Conservation (phyloP, 2,888 invertebrate genomes). For the Bellardia bayeri region DNA sequence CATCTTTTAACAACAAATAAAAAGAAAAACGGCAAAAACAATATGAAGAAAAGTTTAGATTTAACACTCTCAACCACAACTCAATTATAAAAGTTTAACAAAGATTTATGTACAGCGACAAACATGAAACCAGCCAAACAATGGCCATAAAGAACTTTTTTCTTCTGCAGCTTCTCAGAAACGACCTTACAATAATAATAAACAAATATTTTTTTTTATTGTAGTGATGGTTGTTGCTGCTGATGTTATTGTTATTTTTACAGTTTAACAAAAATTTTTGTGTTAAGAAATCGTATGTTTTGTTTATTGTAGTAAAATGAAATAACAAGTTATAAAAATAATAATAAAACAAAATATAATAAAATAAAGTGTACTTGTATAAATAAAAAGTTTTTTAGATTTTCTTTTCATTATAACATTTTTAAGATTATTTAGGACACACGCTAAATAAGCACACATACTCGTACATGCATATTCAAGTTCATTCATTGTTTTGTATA, state of each 20-base stretch:
- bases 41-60: constrained; percentile 52
- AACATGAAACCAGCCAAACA: constrained; percentile 48
- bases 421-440: constrained; percentile 62
- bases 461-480: too few relatives aligned
- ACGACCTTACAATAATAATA: constrained; percentile 12
- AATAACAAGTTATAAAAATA: constrained; percentile 30
- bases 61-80: constrained; percentile 58
- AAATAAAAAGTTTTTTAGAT: constrained; percentile 51
- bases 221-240: background rate
- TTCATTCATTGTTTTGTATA: background rate
- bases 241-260: background rate
- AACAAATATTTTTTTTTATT: background rate
- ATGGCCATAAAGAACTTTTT: constrained; percentile 31
- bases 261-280: constrained; percentile 10
- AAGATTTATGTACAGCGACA: constrained; percentile 61
- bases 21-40: background rate
- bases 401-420: constrained; percentile 51
- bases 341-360: constrained; percentile 50
- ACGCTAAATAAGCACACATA: background rate
- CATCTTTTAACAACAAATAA: background rate
- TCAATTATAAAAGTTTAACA: constrained; percentile 68
- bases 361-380: constrained; percentile 33
- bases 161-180: background rate
- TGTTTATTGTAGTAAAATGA: constrained; percentile 9
- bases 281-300: constrained; percentile 38